Base-by-base conservation (phyloP, 2,888 invertebrate species). In the Plebejus anna region DNA sequence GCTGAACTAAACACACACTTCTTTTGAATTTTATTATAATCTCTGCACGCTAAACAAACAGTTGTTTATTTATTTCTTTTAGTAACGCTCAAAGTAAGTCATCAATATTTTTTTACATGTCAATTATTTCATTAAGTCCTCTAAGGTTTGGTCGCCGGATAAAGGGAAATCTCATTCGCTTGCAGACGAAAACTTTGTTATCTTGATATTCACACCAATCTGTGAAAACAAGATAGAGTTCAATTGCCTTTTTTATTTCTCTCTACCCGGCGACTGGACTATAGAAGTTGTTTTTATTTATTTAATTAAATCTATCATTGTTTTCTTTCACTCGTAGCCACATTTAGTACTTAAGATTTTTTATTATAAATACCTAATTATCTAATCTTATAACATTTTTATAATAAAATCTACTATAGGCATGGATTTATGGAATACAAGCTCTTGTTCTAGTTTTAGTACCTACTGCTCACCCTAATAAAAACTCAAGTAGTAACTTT, bases 301-400 rank as follows among this genome's bases (percentile, higher is more conserved):
- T 59, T 59, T 59, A 2, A 55, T 16, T 59, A 2, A 22, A 22
- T 59, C 1, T 16, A 22, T 36, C 9, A 13, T 66, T 32, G 36
- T 13, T 66, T 59, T 22, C 13, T 0, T 66, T 6, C 13, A 0
- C 32, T 66, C 5, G 0, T 13, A 36, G 11, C 66, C 4, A 13
- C 66, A 32, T 36, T 66, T 66, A 66, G 66, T 66, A 66, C 66
- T 66, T 66, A 66, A 66, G 32, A 66, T 13, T 13, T 66, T 66
- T 66, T 66, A 36, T 66, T 66, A 66, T 16, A 66, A 66, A 66
- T 32, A 36, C 0, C 28, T 66, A 36, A 22, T 28, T 11, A 61
- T 28, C 3, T 61, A 61, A 59, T n/a, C 22, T 66, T 36, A 9
- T 66, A 66, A 66, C 66, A 66, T 66, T 66, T 66, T 66, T 16